Evolutionary conservation across 37 sponge, comb jelly and placozoan species (phyloP).

Genomic region (Ianthella basta): DNA sequence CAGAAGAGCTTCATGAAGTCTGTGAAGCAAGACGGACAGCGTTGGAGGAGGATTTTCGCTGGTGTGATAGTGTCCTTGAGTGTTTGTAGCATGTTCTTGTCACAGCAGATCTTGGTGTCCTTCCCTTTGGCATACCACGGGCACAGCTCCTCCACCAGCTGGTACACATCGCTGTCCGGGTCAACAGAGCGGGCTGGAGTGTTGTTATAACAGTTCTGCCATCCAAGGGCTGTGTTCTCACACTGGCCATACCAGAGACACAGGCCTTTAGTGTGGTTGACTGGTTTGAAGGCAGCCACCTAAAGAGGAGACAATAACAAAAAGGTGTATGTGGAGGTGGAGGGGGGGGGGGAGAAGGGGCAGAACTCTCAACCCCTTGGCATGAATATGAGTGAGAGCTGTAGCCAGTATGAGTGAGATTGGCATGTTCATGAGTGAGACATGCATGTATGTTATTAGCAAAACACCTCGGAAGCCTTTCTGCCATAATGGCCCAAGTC

Average conservation of each 20-base stretch:
- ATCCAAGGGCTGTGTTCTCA: not conserved
- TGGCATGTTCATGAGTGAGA: too few relatives aligned
- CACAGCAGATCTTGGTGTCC: conserved; percentile 75
- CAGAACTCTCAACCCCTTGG: too few relatives aligned
- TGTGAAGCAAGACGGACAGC: conserved; percentile 86
- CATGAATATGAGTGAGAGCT: too few relatives aligned
- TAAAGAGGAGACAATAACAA: too few relatives aligned
- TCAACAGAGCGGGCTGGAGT: conserved; percentile 35
- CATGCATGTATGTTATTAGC: too few relatives aligned
- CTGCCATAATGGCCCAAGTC: too few relatives aligned
- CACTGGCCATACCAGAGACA: conserved; percentile 90
- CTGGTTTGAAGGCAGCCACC: not conserved
- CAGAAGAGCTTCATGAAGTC: conserved; percentile 90
- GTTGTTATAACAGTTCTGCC: conserved; percentile 83
- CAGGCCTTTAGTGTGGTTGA: conserved; percentile 52
- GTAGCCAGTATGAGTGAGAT: too few relatives aligned
- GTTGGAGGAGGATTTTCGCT: conserved; percentile 61
- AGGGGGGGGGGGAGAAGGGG: too few relatives aligned
- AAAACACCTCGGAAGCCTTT: too few relatives aligned
- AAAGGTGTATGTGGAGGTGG: too few relatives aligned
- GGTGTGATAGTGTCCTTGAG: conserved; percentile 44
- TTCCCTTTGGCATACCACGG: conserved; percentile 55
- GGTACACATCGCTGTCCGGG: conserved; percentile 12
- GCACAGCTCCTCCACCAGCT: conserved; percentile 54
- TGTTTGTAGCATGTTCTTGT: conserved; percentile 38